Evolutionary conservation across 2,113 vertebrate genomes (phyloP).

Genomic region (Muntiacus reevesi): DNA sequence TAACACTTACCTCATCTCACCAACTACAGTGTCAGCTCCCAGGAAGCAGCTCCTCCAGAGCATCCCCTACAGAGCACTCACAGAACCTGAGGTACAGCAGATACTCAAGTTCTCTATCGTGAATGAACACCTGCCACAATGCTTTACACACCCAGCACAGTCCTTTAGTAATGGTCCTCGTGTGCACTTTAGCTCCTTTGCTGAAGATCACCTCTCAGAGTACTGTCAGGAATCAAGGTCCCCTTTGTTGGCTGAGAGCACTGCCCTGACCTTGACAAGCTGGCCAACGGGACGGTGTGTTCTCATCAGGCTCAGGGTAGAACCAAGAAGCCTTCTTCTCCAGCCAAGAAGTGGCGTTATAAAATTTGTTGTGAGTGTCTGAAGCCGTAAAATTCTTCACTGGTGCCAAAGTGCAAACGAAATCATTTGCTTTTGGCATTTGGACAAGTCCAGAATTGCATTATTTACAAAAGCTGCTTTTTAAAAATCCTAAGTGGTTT

Average conservation of each 20-base stretch:
- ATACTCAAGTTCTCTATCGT: background rate
- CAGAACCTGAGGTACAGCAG: background rate
- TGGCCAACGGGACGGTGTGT: background rate
- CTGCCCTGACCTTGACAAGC: background rate
- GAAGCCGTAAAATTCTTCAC: background rate
- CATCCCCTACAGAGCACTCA: background rate
- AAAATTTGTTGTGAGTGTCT: background rate
- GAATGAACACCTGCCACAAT: background rate
- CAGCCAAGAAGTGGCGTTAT: background rate
- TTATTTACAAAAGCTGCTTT: conserved; percentile 40
- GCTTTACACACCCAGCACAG: background rate
- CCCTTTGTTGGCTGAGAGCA: background rate
- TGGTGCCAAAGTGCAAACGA: background rate
- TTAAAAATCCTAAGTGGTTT: conserved; percentile 39
- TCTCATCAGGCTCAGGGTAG: background rate
- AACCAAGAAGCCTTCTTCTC: background rate
- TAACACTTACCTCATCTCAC: background rate
- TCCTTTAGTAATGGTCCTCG: background rate
- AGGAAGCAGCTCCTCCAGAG: background rate
- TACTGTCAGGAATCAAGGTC: background rate
- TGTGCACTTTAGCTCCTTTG: background rate
- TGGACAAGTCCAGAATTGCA: background rate
- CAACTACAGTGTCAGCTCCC: too few species aligned
- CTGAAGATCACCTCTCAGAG: background rate
- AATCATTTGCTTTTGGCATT: conserved; percentile 38